These are phyloP conservation scores for Sebastes fasciatus DNA, from an alignment of 2,113 vertebrate genomes.

Conservation along the genomic window DNA sequence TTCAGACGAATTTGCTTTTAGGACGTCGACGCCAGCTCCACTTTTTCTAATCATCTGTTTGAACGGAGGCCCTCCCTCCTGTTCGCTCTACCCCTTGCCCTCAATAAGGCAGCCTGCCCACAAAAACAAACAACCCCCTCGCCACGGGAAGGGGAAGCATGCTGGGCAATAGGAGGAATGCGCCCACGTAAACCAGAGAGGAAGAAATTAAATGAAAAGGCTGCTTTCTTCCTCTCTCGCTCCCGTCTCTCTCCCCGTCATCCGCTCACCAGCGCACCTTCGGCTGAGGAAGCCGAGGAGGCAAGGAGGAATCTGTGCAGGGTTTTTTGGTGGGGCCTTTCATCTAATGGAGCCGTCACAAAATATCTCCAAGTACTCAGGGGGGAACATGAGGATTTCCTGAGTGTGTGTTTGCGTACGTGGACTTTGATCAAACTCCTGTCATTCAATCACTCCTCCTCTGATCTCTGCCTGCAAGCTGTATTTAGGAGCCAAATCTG, in stretches of 20 bases:
- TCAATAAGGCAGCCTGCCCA: conserved; percentile 58
- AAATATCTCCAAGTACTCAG: conserved; percentile 47
- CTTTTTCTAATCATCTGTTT: conserved; percentile 65
- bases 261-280: conserved; percentile 19
- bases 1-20: conserved; percentile 49
- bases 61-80: conserved; percentile 44
- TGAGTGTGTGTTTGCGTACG: conserved; percentile 26
- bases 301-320: conserved; percentile 45
- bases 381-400: conserved; percentile 47
- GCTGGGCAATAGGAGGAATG: conserved; percentile 44
- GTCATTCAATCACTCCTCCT: conserved; percentile 64
- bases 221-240: conserved; percentile 16
- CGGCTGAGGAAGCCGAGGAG: conserved; percentile 38
- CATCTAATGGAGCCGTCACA: conserved; percentile 53
- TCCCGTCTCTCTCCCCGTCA: conserved; percentile 23
- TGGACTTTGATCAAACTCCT: conserved; percentile 65
- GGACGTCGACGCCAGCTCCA: conserved; percentile 29
- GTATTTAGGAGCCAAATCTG: conserved; percentile 55
- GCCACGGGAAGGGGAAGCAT: conserved; percentile 45
- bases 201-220: conserved; percentile 43
- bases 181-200: conserved; percentile 29
- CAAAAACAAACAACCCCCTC: conserved; percentile 62
- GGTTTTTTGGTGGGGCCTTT: conserved; percentile 45
- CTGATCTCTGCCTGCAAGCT: conserved; percentile 61
- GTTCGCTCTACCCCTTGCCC: conserved; percentile 44